These are phyloP conservation scores for Aegypius monachus DNA, from an alignment of 2,113 vertebrate species.

Conservation along the genomic window DNA sequence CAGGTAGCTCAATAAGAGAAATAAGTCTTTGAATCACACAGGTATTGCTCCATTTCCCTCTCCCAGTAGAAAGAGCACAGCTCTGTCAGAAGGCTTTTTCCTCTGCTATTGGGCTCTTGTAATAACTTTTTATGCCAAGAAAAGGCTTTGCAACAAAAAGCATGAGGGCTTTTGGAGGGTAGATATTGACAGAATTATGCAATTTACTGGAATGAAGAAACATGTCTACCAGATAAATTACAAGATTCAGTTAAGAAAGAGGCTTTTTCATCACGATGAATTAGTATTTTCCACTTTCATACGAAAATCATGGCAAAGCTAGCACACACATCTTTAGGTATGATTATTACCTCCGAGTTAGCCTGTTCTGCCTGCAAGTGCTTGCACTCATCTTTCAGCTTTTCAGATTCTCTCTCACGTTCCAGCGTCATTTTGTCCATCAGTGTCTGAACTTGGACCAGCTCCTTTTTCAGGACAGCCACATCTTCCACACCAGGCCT, in stretches of 20 bases:
- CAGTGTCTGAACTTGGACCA: constrained; percentile 94
- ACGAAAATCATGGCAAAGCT: neutral
- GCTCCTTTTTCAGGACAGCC: constrained; percentile 91
- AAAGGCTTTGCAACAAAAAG: neutral
- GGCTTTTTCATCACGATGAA: neutral
- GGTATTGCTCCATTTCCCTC: neutral
- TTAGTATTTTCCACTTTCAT: neutral
- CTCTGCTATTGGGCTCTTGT: neutral
- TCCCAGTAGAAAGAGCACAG: neutral
- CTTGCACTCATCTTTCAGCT: constrained; percentile 85
- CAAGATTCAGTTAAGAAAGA: neutral
- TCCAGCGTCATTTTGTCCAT: constrained; percentile 95
- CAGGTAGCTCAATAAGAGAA: neutral
- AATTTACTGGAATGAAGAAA: neutral
- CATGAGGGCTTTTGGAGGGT: neutral
- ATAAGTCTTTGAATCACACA: neutral
- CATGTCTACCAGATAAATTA: neutral
- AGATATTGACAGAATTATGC: neutral
- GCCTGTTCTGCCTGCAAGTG: constrained; percentile 83
- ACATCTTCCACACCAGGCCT: constrained; percentile 96
- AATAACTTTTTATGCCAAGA: neutral
- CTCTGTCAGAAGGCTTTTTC: neutral
- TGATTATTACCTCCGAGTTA: constrained; percentile 83
- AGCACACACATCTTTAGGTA: neutral
- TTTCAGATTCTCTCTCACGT: constrained; percentile 89